These are phyloP conservation scores for Dryadula phaetusa DNA, from an alignment of 2,888 invertebrate species.

Conservation along the genomic window DNA sequence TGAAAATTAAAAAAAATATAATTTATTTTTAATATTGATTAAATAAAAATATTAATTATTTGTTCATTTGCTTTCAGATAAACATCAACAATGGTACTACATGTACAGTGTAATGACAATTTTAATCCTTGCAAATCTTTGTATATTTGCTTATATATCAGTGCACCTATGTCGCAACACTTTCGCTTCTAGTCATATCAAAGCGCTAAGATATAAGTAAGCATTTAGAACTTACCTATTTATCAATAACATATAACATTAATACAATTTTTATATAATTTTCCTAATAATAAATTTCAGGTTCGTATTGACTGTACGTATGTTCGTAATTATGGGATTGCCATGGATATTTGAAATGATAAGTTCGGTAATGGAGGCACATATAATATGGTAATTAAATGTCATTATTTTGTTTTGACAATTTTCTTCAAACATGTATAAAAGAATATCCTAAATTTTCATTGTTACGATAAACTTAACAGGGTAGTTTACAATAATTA, in stretches of 20 bases:
- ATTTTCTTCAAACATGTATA: no score
- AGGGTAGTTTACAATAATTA: no score
- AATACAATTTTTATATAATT: neutral
- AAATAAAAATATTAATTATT: neutral
- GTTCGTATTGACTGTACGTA: constrained; percentile 84
- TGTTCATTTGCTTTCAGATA: constrained; percentile 66
- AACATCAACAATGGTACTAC: constrained; percentile 83
- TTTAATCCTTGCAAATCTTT: constrained; percentile 81
- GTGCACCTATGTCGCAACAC: constrained; percentile 81
- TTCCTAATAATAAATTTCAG: constrained; percentile 63
- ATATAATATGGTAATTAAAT: constrained; percentile 64
- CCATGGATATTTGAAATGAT: constrained; percentile 88
- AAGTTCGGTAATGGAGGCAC: constrained; percentile 56
- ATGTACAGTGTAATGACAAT: constrained; percentile 87
- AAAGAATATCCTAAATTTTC: no score
- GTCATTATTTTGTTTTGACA: neutral
- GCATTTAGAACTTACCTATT: constrained; percentile 39
- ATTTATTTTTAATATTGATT: no score
- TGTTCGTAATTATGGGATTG: constrained; percentile 87
- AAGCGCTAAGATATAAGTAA: constrained; percentile 83
- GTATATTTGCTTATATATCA: constrained; percentile 85
- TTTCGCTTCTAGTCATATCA: constrained; percentile 72
- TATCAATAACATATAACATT: neutral
- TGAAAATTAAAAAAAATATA: no score
- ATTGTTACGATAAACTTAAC: no score